Percentiles rank a stretch among this genome's conserved stretches.
Conservation (phyloP, 2,888 invertebrate species). For the Adelognathus sp. region DNA sequence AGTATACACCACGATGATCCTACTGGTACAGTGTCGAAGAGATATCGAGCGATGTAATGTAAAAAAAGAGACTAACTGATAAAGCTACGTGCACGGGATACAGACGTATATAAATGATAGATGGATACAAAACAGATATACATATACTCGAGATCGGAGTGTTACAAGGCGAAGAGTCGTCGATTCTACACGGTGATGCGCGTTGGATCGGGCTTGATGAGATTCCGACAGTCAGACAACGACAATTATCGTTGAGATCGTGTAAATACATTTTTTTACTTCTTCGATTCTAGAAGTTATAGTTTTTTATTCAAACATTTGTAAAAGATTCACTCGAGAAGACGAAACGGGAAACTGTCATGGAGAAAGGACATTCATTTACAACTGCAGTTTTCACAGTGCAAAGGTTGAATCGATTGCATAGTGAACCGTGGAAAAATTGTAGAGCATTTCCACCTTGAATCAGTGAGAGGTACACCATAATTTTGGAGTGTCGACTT, state of each 20-base stretch:
- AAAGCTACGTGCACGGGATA: constrained; percentile 9
- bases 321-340: no score
- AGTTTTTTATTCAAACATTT: no score
- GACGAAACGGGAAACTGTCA: no score
- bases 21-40: background rate
- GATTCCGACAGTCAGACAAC: constrained; percentile 50
- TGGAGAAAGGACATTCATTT: no score
- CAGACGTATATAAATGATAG: constrained; percentile 3
- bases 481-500: no score
- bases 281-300: constrained; percentile 5
- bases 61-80: constrained; percentile 24
- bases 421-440: no score
- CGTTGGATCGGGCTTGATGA: constrained; percentile 48
- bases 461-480: no score
- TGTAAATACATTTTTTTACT: constrained; percentile 25
- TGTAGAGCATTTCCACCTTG: no score
- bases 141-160: constrained; percentile 47
- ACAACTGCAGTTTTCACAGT: no score
- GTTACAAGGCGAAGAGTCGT: constrained; percentile 55
- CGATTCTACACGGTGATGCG: constrained; percentile 14
- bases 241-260: constrained; percentile 27
- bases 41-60: constrained; percentile 11
- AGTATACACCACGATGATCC: background rate
- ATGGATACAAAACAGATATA: background rate
- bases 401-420: no score